Percentiles rank a stretch among this genome's conserved stretches.
phyloP scores from a whole-genome alignment of 2,113 vertebrate species.

The Brachionichthys hirsutus region DNA sequence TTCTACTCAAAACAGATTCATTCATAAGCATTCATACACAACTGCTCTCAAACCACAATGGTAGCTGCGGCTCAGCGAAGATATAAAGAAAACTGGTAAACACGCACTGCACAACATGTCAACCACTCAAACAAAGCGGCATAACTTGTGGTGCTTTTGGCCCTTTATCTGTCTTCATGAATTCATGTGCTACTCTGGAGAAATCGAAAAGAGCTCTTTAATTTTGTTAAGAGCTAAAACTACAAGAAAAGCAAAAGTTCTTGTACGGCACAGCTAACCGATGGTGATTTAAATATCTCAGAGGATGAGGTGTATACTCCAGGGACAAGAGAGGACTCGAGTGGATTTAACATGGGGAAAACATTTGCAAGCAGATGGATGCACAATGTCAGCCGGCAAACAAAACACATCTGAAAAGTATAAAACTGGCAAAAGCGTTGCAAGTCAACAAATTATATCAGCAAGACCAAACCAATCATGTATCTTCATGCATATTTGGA shows the following conservation, averaged over 20 bases:
- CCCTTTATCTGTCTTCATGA: conserved; percentile 52
- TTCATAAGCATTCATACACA: conserved; percentile 42
- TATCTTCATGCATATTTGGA: too few relatives aligned
- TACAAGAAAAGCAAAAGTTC: conserved; percentile 36
- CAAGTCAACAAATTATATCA: conserved; percentile 26
- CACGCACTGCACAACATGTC: conserved; percentile 53
- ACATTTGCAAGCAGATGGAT: conserved; percentile 37
- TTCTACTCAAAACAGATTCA: conserved; percentile 25
- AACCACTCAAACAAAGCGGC: conserved; percentile 45
- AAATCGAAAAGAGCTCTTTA: conserved; percentile 34
- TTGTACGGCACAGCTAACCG: conserved; percentile 36
- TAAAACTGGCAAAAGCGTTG: conserved; percentile 5
- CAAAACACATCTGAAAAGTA: conserved; percentile 22
- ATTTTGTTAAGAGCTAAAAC: conserved; percentile 31
- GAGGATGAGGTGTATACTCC: conserved; percentile 37
- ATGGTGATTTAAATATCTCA: conserved; percentile 46
- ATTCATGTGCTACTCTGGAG: conserved; percentile 49
- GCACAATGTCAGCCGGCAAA: conserved; percentile 4
- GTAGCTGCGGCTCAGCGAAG: conserved; percentile 19
- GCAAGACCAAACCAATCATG: too few relatives aligned
- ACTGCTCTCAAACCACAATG: conserved; percentile 32
- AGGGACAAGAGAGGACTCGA: conserved; percentile 19
- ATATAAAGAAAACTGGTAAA: conserved; percentile 47
- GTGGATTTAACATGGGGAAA: conserved; percentile 28
- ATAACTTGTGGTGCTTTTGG: conserved; percentile 38